Percentiles rank a stretch among this genome's conserved stretches.
Conservation (phyloP, 2,113 vertebrate genomes). For the Pelvicachromis taeniatus region DNA sequence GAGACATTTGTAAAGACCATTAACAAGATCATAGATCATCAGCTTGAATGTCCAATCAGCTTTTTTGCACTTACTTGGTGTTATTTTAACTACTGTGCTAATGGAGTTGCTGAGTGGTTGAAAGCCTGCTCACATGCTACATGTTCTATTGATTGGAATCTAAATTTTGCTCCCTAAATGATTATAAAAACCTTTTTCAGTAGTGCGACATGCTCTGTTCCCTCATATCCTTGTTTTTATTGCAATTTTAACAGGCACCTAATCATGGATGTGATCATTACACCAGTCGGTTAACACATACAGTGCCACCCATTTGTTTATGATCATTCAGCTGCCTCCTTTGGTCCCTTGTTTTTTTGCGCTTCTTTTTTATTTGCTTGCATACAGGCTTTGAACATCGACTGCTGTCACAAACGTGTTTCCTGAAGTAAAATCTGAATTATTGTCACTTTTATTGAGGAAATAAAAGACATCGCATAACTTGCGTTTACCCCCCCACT, state of each 20-base stretch:
- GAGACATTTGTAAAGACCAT: neutral
- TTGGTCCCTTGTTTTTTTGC: neutral
- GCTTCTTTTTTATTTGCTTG: neutral
- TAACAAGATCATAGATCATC: neutral
- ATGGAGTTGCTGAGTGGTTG: neutral
- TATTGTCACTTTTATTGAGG: neutral
- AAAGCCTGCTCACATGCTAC: neutral
- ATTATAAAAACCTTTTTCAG: neutral
- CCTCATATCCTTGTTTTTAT: neutral
- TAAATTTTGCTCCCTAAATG: neutral
- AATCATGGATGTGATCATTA: neutral
- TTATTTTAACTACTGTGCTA: neutral
- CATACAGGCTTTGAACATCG: neutral
- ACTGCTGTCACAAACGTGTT: neutral
- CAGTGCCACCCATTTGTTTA: neutral
- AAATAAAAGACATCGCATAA: neutral
- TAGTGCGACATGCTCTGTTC: neutral
- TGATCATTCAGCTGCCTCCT: neutral
- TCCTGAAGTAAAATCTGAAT: neutral
- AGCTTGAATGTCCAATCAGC: neutral
- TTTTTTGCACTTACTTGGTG: neutral
- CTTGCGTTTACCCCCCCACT: neutral
- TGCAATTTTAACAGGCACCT: conserved; percentile 18
- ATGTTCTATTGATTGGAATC: neutral
- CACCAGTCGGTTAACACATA: neutral